Percentiles rank a stretch among this genome's conserved stretches.
Evolutionary conservation across 2,113 vertebrate genomes (phyloP).

Genomic region (Xenopus tropicalis): UCB_Xtro_10.0 CM004451.2:27632501-27633000

Average conservation of each 20-base stretch:
- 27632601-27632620: slow-evolving; percentile 3
- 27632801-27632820: slow-evolving; percentile 52
- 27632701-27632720: slow-evolving; percentile 51
- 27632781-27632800: slow-evolving; percentile 38
- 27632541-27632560: slow-evolving; percentile 46
- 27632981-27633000: slow-evolving; percentile 20
- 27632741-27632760: slow-evolving; percentile 58
- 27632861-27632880: slow-evolving; percentile 26
- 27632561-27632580: slow-evolving; percentile 44
- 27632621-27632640: not conserved
- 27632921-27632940: slow-evolving; percentile 13
- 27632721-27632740: slow-evolving; percentile 48
- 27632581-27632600: slow-evolving; percentile 48
- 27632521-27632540: slow-evolving; percentile 50
- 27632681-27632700: slow-evolving; percentile 60
- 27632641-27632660: slow-evolving; percentile 4
- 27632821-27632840: slow-evolving; percentile 56
- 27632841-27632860: slow-evolving; percentile 46
- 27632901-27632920: slow-evolving; percentile 44
- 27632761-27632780: slow-evolving; percentile 58
- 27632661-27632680: slow-evolving; percentile 30
- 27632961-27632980: slow-evolving; percentile 17
- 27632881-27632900: slow-evolving; percentile 38
- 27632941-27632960: slow-evolving; percentile 39
- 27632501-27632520: slow-evolving; percentile 51